Conservation (phyloP, 2,888 invertebrate species). For the Caenorhabditis japonica region DNA sequence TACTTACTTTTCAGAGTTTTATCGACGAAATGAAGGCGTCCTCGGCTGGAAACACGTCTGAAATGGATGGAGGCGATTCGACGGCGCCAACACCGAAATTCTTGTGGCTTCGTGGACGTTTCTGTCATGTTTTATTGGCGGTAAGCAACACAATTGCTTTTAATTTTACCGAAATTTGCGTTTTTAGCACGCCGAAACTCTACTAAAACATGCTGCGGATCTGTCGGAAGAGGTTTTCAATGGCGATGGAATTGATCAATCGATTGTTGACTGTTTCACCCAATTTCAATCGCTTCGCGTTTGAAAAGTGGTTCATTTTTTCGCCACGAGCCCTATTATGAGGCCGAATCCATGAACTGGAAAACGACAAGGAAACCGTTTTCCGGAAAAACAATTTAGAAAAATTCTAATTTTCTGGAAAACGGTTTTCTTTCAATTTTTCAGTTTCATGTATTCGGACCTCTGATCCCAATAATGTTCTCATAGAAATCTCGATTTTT, state of each 20-base stretch:
- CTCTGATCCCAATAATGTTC: neutral
- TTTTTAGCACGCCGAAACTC: conserved; percentile 94
- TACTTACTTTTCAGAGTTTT: conserved; percentile 83
- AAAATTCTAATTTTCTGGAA: neutral
- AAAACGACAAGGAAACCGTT: too few relatives aligned
- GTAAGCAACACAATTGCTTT: conserved; percentile 11
- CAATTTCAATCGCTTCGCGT: conserved; percentile 89
- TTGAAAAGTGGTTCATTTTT: too few relatives aligned
- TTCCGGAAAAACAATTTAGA: too few relatives aligned
- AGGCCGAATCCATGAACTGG: too few relatives aligned
- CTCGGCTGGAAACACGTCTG: conserved; percentile 85
- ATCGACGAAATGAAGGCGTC: conserved; percentile 98
- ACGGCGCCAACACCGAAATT: conserved; percentile 90
- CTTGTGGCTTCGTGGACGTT: conserved; percentile 91
- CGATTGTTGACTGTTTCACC: conserved; percentile 95
- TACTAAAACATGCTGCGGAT: conserved; percentile 94
- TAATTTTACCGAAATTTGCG: too few relatives aligned
- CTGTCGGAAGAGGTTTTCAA: conserved; percentile 95
- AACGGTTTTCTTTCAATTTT: neutral
- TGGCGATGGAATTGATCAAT: conserved; percentile 89
- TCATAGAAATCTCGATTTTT: conserved; percentile 16
- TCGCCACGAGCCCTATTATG: too few relatives aligned
- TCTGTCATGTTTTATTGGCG: conserved; percentile 91
- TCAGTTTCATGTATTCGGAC: neutral
- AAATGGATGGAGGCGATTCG: conserved; percentile 83